Evolutionary conservation across 2,113 vertebrate species (phyloP).

Genomic region (Phoenicopterus ruber): DNA sequence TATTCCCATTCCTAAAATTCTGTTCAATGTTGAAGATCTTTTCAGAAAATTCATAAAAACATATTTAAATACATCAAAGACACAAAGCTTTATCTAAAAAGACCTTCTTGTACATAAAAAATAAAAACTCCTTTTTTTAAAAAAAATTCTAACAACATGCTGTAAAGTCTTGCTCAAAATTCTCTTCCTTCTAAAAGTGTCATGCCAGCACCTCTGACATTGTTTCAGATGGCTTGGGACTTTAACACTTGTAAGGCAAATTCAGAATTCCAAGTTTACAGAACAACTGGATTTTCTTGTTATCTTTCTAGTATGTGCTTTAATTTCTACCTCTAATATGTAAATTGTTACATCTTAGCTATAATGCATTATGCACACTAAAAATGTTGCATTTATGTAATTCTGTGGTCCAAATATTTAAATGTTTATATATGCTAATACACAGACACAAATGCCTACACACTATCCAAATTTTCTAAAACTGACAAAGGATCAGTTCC

Average conservation of each 20-base stretch:
- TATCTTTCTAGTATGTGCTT: neutral
- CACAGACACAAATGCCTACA: neutral
- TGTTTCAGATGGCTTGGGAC: neutral
- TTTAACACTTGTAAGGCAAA: neutral
- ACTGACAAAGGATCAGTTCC: neutral
- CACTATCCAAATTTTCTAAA: neutral
- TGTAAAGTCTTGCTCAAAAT: neutral
- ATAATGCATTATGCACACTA: neutral
- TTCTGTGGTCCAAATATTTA: neutral
- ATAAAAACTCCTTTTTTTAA: neutral
- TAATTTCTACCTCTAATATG: neutral
- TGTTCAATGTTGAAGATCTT: neutral
- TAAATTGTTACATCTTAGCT: neutral
- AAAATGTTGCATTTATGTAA: neutral
- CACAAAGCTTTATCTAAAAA: neutral
- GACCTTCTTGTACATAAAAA: neutral
- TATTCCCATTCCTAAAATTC: neutral
- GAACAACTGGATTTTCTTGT: neutral
- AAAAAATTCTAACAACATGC: neutral
- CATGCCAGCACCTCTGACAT: neutral
- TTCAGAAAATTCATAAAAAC: neutral
- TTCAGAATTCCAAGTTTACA: neutral
- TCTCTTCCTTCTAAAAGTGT: neutral
- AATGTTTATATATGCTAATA: neutral
- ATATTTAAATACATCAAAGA: neutral